Evolutionary conservation across 1,140 invertebrate genomes (phyloP), one percentile per base, ranked within the genome.

Genomic region (Harpegnathos saltator): DNA sequence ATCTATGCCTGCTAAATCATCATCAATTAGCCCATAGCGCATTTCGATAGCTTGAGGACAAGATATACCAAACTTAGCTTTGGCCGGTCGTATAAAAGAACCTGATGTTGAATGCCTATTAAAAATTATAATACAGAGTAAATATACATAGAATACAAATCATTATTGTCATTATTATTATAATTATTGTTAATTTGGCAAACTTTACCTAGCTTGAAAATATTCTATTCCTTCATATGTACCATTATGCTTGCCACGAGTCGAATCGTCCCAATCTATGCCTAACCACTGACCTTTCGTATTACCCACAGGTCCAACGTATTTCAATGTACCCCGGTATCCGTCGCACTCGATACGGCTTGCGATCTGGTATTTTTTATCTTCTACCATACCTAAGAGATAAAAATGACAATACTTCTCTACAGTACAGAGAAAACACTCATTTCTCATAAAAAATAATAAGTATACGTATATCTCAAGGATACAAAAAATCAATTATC

Each of bases 251-350:
- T 98, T 99, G 14, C 98, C 98, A 90, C 98, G 95, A 33, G 93
- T 92, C 3, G 96, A 95, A 92, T 98, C 96, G 94, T 99, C 98
- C 98, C 98, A 99, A 91, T 99, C 98, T 19, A 99, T 95, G 1
- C 98, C 98, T 81, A 98, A 94, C 98, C 98, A 99, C 56, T 93
- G 86, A 80, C 96, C 96, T 87, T 95, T 93, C 5, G 95, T 95
- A 9, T 94, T 91, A 22, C 94, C 94, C 11, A 97, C 95, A 62
- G 91, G 84, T 38, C 96, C 96, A 72, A 96, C 91, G 89, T 95
- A 97, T 78, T 93, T 94, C 9, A 97, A 90, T 44, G 95, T 96
- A 65, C 95, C 96, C 84, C 90, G 88, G 80, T 95, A 88, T 65
- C 95, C 95, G 81, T 95, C 95, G 91, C 94, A 95, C 22, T 94